Evolutionary conservation across 2,113 vertebrate genomes (phyloP).

Genomic region (Mastomys coucha): DNA sequence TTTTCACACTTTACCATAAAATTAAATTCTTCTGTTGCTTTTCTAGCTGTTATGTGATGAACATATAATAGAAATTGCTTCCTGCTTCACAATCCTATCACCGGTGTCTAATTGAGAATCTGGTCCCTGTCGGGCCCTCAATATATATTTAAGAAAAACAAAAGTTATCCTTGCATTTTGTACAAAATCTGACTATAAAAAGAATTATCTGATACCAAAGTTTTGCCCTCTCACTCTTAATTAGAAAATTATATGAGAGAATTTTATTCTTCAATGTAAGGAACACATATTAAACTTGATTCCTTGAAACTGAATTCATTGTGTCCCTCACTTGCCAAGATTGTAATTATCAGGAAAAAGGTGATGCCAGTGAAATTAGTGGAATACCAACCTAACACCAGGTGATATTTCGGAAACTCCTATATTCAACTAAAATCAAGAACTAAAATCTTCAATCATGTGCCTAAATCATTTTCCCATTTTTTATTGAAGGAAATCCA

Average conservation of each 20-base stretch:
- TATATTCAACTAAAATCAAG: background rate
- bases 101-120: background rate
- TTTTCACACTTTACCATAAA: background rate
- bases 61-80: background rate
- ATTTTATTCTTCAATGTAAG: background rate
- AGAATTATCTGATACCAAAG: background rate
- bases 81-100: background rate
- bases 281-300: background rate
- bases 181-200: background rate
- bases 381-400: background rate
- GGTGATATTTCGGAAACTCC: background rate
- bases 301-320: background rate
- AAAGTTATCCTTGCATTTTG: background rate
- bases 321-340: background rate
- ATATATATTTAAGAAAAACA: background rate
- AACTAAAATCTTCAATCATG: conserved; percentile 29
- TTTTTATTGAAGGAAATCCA: conserved; percentile 31
- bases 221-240: background rate
- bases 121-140: background rate
- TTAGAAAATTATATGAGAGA: background rate
- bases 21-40: background rate
- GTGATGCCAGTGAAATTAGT: background rate
- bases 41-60: background rate
- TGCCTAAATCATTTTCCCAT: background rate
- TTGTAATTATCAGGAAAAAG: background rate